phyloP scores from a whole-genome alignment of 1,140 invertebrate species.

The Pachyrhynchus sulphureomaculatus region DNA sequence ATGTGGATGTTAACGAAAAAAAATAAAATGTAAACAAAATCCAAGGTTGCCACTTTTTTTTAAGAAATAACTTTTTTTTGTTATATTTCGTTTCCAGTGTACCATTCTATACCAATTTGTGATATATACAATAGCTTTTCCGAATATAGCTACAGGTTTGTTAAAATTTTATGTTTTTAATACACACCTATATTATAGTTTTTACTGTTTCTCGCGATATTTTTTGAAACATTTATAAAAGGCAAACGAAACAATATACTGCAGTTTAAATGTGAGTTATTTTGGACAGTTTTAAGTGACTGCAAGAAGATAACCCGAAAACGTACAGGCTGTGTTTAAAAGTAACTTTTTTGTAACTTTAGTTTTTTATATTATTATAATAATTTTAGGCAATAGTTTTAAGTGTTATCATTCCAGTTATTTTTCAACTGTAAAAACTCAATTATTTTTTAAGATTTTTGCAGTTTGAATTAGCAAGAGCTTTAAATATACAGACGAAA shows the following conservation, averaged over 20 bases:
- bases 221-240: conserved; percentile 33
- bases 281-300: conserved; percentile 25
- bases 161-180: conserved; percentile 7
- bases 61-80: no score
- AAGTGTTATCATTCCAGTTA: conserved; percentile 43
- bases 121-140: conserved; percentile 40
- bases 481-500: not conserved
- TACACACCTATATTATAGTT: conserved; percentile 23
- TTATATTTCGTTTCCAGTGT: conserved; percentile 14
- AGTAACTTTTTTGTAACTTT: conserved; percentile 33
- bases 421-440: conserved; percentile 9
- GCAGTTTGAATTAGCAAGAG: not conserved
- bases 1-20: no score
- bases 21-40: no score
- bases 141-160: conserved; percentile 5
- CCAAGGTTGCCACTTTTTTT: no score
- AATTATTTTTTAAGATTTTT: not conserved
- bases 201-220: conserved; percentile 38
- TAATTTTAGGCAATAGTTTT: conserved; percentile 19
- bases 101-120: conserved; percentile 32
- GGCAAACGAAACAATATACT: conserved; percentile 19
- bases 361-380: conserved; percentile 27
- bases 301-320: conserved; percentile 27
- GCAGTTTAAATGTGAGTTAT: conserved; percentile 23
- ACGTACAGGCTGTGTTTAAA: conserved; percentile 46